A percentile compares a stretch with the other conserved stretches of the same genome.
phyloP scores from a whole-genome alignment of 2,888 invertebrate species.

The Heliothis peltigera region DNA sequence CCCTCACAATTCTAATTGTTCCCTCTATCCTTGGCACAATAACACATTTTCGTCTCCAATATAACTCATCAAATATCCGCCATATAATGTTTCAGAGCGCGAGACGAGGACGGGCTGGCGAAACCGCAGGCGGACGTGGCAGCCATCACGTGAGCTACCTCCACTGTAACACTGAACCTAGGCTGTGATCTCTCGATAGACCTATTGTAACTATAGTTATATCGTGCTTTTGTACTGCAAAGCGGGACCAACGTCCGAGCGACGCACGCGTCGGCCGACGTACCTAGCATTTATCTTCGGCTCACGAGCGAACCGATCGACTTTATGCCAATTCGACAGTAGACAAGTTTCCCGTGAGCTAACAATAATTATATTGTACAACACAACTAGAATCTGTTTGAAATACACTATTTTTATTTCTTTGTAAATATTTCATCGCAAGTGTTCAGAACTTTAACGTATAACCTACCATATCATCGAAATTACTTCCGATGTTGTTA shows the following conservation, averaged over 20 bases:
- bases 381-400: slow-evolving; percentile 42
- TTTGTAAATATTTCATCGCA: slow-evolving; percentile 59
- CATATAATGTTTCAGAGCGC: slow-evolving; percentile 69
- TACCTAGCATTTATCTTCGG: slow-evolving; percentile 54
- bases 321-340: slow-evolving; percentile 29
- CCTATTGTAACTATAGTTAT: slow-evolving; percentile 72
- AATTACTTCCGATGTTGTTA: slow-evolving; percentile 59
- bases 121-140: slow-evolving; percentile 79
- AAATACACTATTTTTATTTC: slow-evolving; percentile 46
- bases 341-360: slow-evolving; percentile 39
- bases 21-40: too few species aligned
- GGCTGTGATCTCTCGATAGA: slow-evolving; percentile 89
- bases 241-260: slow-evolving; percentile 76
- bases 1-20: too few species aligned
- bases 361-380: slow-evolving; percentile 40
- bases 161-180: slow-evolving; percentile 75
- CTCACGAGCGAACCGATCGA: slow-evolving; percentile 40
- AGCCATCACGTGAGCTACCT: slow-evolving; percentile 78
- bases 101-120: slow-evolving; percentile 84
- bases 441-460: slow-evolving; percentile 58
- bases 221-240: slow-evolving; percentile 76
- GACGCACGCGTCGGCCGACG: slow-evolving; percentile 29
- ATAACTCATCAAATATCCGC: neutral
- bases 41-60: too few species aligned
- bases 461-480: slow-evolving; percentile 62